Base-by-base conservation (phyloP, 2,113 vertebrate genomes). In the Australoheros scitulus region DNA sequence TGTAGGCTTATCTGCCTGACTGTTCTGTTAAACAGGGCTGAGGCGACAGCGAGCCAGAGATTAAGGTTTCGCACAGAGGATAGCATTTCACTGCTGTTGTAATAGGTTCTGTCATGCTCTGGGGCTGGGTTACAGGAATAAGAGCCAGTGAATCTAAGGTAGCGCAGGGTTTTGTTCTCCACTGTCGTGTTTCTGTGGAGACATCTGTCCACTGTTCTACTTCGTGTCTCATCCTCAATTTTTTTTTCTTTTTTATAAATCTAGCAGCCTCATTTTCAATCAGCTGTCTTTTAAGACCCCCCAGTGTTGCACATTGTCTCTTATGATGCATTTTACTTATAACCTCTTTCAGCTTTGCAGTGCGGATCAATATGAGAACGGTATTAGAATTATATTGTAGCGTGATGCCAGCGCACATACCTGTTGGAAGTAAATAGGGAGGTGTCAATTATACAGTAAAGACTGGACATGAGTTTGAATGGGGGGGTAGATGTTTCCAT, bases 41-140 rank as follows among this genome's bases (percentile, higher is more conserved):
- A 86, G 83, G 83, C 26, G 10, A 89, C 79, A 38, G 75, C 2
- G 11, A 79, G 87, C 74, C 57, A 36, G 76, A 76, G 90, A 87
- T 85, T 94, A 88, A 64, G 75, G 91, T 95, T 95, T 91, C 91
- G 11, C 63, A 10, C 57, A 14, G 76, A 56, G 87, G 95, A 92
- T 94, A 81, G 57, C 70, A 11, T 95, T 92, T 94, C 92, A 11
- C 14, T 60, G 75, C 80, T 58, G 87, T 89, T 92, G 85, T 92
- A 83, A 91, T 84, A 29, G 75, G 47, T 82, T 64, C 77, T 86
- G 90, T 92, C 91, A 87, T 80, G 90, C 68, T 87, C 77, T 8
- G 32, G 86, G 88, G 81, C 93, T 60, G 47, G 87, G 93, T 95
- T 95, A 94, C 94, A 76, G 90, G 59, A 94, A 94, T 65, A 85